Evolutionary conservation across 2,888 invertebrate genomes (phyloP).

Genomic region (Eristalis tenax): DNA sequence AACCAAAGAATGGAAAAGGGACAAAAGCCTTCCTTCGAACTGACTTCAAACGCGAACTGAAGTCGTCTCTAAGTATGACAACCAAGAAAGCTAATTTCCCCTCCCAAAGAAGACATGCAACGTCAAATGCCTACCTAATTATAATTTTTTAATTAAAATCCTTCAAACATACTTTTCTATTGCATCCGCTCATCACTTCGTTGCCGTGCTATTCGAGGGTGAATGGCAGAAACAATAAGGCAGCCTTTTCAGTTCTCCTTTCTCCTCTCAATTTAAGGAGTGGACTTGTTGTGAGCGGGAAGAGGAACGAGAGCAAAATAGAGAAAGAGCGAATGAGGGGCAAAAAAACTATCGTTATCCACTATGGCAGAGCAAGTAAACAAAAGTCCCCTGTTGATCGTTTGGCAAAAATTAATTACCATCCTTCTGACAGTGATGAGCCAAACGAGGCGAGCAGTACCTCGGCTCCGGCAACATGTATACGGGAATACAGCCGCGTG

Average conservation of each 20-base stretch:
- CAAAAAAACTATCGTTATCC: conserved; percentile 33
- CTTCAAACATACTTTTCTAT: conserved; percentile 13
- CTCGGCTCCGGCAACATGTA: conserved; percentile 31
- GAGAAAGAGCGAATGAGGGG: neutral
- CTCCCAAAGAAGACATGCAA: neutral
- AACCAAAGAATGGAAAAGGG: too few species aligned
- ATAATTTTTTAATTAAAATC: conserved; percentile 42
- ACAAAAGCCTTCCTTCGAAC: neutral
- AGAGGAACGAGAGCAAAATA: neutral
- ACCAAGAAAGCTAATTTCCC: neutral
- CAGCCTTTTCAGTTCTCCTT: conserved; percentile 8
- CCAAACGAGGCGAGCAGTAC: conserved; percentile 9
- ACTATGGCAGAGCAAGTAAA: conserved; percentile 48
- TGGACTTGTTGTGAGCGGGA: neutral
- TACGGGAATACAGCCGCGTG: conserved; percentile 8
- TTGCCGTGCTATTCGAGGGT: conserved; percentile 23
- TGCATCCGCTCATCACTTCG: conserved; percentile 14
- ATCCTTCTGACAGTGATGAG: conserved; percentile 58
- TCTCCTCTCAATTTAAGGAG: conserved; percentile 6
- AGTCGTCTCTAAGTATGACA: neutral
- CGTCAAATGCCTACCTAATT: conserved; percentile 32
- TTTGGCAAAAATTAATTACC: conserved; percentile 68
- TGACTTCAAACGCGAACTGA: neutral
- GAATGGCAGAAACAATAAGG: conserved; percentile 36
- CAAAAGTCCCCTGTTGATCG: conserved; percentile 62